Evolutionary conservation across 1,140 invertebrate genomes (phyloP), one percentile per base, ranked within the genome.

Genomic region (Thrips palmi): DNA sequence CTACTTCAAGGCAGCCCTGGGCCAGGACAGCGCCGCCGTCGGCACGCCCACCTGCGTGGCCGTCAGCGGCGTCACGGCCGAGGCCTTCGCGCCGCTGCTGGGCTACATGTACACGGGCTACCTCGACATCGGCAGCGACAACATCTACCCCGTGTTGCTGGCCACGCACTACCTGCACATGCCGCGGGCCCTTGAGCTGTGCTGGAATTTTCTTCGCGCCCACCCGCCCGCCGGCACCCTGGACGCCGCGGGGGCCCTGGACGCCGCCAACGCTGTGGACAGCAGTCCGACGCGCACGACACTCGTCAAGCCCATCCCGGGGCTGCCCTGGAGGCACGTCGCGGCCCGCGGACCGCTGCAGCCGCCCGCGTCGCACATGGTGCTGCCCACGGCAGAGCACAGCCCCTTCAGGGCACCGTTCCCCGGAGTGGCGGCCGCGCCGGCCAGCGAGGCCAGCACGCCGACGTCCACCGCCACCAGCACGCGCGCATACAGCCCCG

Each of bases 21-120:
- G 47, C 44, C 27, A 54, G 54, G 31, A 55, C 54, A 38, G 59
- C 48, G 44, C 27, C 29, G 23, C n/a, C n/a, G n/a, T n/a, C n/a
- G n/a, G n/a, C n/a, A n/a, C n/a, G n/a, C n/a, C n/a, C n/a, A n/a
- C n/a, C n/a, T n/a, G n/a, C n/a, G n/a, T n/a, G n/a, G n/a, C n/a
- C 29, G 56, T 72, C 21, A 64, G 68, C 18, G 70, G 68, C 47
- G 59, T 75, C 0, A 67, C 58, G 2, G 65, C 73, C 2, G 73
- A 77, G 41, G 71, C 74, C 29, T 82, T 81, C 48, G 71, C 71
- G 1, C 71, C 73, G 0, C 49, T 82, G 2, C 57, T 81, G 2
- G 71, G 74, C 7, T 80, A 76, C 52, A 79, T 81, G 74, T 79
- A 79, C 55, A 78, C 76, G 2, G 77, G 77, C 1, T 70, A 68